Percentiles rank a stretch among this genome's conserved stretches.
Evolutionary conservation across 2,113 vertebrate genomes (phyloP).

Genomic region (Corapipo altera): DNA sequence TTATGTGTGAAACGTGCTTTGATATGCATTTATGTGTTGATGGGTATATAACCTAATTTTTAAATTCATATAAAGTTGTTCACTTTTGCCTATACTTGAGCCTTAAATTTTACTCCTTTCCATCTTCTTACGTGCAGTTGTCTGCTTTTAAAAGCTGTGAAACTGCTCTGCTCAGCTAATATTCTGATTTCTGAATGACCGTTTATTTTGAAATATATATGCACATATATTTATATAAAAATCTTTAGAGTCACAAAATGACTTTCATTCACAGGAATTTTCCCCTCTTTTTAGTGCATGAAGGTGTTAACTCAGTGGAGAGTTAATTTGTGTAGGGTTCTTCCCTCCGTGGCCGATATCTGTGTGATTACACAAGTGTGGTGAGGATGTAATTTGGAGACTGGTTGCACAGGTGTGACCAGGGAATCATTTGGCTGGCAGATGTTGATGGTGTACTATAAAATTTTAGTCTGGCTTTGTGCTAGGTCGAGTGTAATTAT

Average conservation of each 20-base stretch:
- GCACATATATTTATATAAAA: background rate
- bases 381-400: slow-evolving; percentile 24
- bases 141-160: background rate
- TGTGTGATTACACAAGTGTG: background rate
- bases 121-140: background rate
- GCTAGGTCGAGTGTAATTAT: background rate
- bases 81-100: background rate
- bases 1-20: background rate
- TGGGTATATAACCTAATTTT: background rate
- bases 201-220: background rate
- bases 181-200: background rate
- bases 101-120: background rate
- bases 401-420: slow-evolving; percentile 52
- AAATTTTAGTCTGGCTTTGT: background rate
- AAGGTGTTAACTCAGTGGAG: background rate
- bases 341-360: background rate
- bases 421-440: slow-evolving; percentile 22
- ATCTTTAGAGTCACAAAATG: background rate
- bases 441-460: background rate
- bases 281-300: background rate
- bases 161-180: background rate
- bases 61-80: background rate
- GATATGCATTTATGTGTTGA: background rate
- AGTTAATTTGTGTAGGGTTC: background rate
- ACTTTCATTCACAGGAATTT: background rate